Percentiles rank a stretch among this genome's conserved stretches.
Evolutionary conservation across 2,888 invertebrate genomes (phyloP).

Genomic region (Brenthis ino): DNA sequence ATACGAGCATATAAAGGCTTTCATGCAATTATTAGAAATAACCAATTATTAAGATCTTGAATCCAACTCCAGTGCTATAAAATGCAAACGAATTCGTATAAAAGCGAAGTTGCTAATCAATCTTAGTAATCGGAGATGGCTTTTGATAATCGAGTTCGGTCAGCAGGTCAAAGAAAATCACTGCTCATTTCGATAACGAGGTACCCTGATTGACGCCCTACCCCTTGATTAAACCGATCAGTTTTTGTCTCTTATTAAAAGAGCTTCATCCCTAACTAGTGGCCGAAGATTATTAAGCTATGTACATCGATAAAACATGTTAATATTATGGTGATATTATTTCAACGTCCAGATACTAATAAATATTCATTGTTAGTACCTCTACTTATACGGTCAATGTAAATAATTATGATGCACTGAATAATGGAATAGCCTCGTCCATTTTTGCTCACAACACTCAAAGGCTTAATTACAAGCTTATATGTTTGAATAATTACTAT

Average conservation of each 20-base stretch:
- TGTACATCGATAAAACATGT: constrained; percentile 27
- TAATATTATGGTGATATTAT: constrained; percentile 33
- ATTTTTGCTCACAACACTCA: constrained; percentile 24
- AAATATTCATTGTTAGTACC: constrained; percentile 35
- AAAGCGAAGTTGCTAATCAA: constrained; percentile 48
- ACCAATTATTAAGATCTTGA: neutral
- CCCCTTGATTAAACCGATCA: constrained; percentile 77
- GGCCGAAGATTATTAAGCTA: constrained; percentile 51
- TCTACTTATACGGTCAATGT: constrained; percentile 31
- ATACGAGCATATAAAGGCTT: neutral
- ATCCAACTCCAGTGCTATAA: neutral
- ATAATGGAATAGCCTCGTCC: constrained; percentile 32
- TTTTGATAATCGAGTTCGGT: constrained; percentile 68
- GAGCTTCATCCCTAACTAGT: constrained; percentile 64
- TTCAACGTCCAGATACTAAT: constrained; percentile 25
- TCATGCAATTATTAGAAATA: neutral
- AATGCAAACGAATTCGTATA: constrained; percentile 24
- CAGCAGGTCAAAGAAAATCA: constrained; percentile 71
- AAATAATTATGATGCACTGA: constrained; percentile 32
- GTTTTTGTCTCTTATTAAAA: constrained; percentile 73
- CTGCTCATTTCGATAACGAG: constrained; percentile 76
- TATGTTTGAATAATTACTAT: constrained; percentile 7
- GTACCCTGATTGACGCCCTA: constrained; percentile 69
- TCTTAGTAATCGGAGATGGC: constrained; percentile 37
- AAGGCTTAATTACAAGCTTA: constrained; percentile 17